Evolutionary conservation across 1,140 invertebrate species (phyloP).

Genomic region (Euborellia annulipes): DNA sequence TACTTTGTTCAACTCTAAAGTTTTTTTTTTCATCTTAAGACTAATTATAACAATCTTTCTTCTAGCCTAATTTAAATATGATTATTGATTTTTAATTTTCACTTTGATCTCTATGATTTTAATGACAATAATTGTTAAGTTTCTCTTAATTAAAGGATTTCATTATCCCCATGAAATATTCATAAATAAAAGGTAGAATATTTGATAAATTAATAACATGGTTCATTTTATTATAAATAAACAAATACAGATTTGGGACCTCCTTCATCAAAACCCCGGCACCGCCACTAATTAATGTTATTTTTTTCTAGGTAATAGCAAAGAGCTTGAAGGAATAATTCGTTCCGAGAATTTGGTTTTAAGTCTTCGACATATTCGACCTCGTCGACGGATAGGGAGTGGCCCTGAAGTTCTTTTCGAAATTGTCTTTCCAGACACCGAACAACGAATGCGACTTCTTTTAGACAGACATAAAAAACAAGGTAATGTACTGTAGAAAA

Average conservation of each 20-base stretch:
- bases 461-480: constrained; percentile 43
- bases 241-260: too few species aligned
- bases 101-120: too few species aligned
- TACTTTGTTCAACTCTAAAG: too few species aligned
- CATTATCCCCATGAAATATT: neutral
- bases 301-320: constrained; percentile 33
- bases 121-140: too few species aligned
- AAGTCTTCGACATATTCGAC: constrained; percentile 40
- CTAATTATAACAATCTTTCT: too few species aligned
- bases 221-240: too few species aligned
- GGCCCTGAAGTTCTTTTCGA: constrained; percentile 43
- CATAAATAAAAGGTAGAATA: neutral
- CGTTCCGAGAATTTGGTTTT: constrained; percentile 42
- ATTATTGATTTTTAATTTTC: too few species aligned
- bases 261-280: too few species aligned
- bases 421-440: constrained; percentile 40
- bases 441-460: constrained; percentile 45
- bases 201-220: neutral
- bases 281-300: neutral
- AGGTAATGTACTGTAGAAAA: constrained; percentile 23
- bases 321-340: constrained; percentile 37
- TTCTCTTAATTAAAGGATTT: too few species aligned
- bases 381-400: constrained; percentile 31
- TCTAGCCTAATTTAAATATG: too few species aligned
- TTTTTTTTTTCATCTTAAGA: too few species aligned